Evolutionary conservation across 2,113 vertebrate genomes (phyloP), one percentile per base, ranked within the genome.

Genomic region (Hassar affinis): DNA sequence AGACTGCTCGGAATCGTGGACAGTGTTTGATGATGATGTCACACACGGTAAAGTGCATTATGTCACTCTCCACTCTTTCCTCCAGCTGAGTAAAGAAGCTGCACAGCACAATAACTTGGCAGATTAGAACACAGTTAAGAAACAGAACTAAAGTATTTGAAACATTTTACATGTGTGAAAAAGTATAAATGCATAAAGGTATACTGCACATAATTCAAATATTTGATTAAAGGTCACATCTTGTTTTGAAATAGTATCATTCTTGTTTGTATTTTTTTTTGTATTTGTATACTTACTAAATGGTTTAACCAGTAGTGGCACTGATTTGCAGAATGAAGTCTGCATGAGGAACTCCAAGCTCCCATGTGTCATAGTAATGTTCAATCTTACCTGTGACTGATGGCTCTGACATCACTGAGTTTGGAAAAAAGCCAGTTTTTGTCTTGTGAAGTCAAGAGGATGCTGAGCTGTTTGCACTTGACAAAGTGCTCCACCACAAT

Each of bases 341-440:
- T 54, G 30, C 49, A 47, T 47, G 45, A 56, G 27, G 47, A 66
- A 80, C 6, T n/a, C 4, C 54, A 30, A 35, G 10, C 7, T n/a
- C n/a, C n/a, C n/a, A n/a, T n/a, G n/a, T 42, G 6, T 42, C 38
- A 42, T 42, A 42, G 18, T 56, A 47, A 30, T 45, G 57, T n/a
- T 20, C 45, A 38, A 54, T 86, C 90, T 85, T 79, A 99, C 98
- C 91, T 96, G 90, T 95, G 93, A 25, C 97, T 99, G 91, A 98
- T 94, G 0, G 95, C 95, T 0, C 95, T 94, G 17, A 99, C 97
- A 0, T 98, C 97, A 0, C 92, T 90, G 1, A 99, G 90, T 17
- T 96, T 93, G 1, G 98, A 99, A 89, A 99, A 99, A n/a, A 99
- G 95, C 97, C 97, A 99, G 82, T 96, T 98, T 45, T 94, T 95